Evolutionary conservation across 2,888 invertebrate genomes (phyloP).

Genomic region (Bombylius discolor): DNA sequence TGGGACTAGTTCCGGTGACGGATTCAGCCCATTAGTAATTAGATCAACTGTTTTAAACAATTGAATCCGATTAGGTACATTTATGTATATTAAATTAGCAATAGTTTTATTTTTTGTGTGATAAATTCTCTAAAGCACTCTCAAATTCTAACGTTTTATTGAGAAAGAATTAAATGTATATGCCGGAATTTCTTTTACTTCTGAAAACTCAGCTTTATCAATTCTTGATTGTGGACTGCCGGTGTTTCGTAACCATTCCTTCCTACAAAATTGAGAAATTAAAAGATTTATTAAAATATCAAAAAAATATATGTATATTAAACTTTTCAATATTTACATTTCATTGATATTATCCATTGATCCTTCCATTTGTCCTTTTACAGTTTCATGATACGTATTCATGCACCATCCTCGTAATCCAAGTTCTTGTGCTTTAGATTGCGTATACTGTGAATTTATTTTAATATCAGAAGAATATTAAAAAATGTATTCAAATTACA

Average conservation of each 20-base stretch:
- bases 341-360: constrained; percentile 38
- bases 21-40: too few species aligned
- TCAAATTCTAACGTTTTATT: constrained; percentile 29
- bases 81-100: too few species aligned
- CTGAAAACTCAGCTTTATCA: constrained; percentile 56
- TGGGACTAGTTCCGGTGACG: too few species aligned
- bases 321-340: constrained; percentile 37
- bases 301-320: too few species aligned
- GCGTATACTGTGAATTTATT: constrained; percentile 40
- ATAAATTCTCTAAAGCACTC: too few species aligned
- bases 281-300: not conserved
- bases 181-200: constrained; percentile 44
- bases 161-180: constrained; percentile 41
- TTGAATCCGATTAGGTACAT: too few species aligned
- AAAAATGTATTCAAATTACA: too few species aligned
- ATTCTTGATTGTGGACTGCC: constrained; percentile 67
- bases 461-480: too few species aligned
- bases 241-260: constrained; percentile 41
- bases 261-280: constrained; percentile 24
- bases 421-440: constrained; percentile 42
- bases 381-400: constrained; percentile 50
- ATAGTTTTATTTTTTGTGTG: too few species aligned
- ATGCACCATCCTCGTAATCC: constrained; percentile 53
- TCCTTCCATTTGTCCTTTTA: constrained; percentile 50
- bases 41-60: too few species aligned